These are phyloP conservation scores for Leuctra nigra DNA, from an alignment of 2,888 invertebrate species.

Conservation along the genomic window DNA sequence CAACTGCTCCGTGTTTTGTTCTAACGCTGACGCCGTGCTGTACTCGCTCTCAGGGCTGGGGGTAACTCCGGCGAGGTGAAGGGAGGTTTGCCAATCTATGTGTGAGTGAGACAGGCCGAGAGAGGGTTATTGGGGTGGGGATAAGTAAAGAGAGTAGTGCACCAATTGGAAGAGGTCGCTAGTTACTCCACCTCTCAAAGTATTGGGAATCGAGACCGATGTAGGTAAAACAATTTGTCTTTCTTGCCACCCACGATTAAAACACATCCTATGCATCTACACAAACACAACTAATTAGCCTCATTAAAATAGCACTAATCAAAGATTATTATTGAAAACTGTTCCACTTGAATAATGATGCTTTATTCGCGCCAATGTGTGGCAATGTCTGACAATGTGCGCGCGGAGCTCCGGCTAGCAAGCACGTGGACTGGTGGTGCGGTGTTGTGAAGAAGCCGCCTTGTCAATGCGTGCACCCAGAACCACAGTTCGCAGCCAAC, in stretches of 20 bases:
- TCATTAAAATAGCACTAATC: no score
- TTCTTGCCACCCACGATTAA: no score
- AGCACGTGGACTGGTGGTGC: no score
- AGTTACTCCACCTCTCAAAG: conserved; percentile 15
- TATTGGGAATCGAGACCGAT: no score
- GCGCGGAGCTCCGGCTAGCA: no score
- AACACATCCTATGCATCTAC: no score
- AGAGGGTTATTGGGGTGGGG: conserved; percentile 16
- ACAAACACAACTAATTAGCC: background rate
- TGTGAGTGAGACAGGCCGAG: background rate
- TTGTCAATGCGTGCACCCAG: background rate
- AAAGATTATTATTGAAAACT: background rate
- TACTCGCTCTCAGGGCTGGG: background rate
- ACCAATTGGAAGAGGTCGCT: conserved; percentile 16
- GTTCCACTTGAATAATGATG: background rate
- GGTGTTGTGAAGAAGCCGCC: background rate
- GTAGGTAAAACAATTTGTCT: background rate
- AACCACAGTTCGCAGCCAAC: conserved; percentile 9
- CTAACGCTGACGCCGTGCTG: no score
- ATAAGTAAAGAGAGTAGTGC: conserved; percentile 8
- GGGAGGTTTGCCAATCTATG: conserved; percentile 11
- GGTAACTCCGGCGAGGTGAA: background rate
- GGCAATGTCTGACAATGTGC: background rate
- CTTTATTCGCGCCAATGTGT: background rate
- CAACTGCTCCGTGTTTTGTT: no score